Conservation (phyloP, 2,888 invertebrate genomes). For the Seladonia tumulorum region DNA sequence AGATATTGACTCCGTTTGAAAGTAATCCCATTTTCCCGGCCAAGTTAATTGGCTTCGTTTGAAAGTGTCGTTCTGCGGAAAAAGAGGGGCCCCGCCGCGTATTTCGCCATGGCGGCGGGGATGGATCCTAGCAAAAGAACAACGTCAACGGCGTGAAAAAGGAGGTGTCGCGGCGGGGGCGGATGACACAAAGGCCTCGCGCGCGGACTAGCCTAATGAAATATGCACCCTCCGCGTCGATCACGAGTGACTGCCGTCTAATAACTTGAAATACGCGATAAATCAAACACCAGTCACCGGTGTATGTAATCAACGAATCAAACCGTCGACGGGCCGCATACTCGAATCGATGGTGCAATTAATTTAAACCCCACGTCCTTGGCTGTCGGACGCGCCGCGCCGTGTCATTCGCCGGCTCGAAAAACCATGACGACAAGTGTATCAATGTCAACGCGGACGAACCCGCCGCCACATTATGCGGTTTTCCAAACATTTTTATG, state of each 20-base stretch:
- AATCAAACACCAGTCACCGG: constrained; percentile 48
- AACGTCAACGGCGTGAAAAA: neutral
- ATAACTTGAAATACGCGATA: constrained; percentile 61
- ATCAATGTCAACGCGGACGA: constrained; percentile 17
- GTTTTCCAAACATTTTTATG: neutral
- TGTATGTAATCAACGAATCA: constrained; percentile 65
- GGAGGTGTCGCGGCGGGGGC: neutral
- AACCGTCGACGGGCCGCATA: constrained; percentile 40
- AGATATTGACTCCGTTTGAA: constrained; percentile 8
- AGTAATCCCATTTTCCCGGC: constrained; percentile 24
- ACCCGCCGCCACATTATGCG: constrained; percentile 9
- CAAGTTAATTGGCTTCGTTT: constrained; percentile 34
- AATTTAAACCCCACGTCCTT: constrained; percentile 62
- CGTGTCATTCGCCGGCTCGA: constrained; percentile 32
- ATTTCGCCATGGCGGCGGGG: neutral
- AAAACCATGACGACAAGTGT: constrained; percentile 31
- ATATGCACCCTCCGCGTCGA: constrained; percentile 63
- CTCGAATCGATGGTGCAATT: constrained; percentile 63
- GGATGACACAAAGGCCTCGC: constrained; percentile 11
- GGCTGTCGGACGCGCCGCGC: constrained; percentile 31
- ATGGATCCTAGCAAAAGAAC: constrained; percentile 7
- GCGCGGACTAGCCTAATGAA: constrained; percentile 56
- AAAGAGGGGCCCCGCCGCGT: neutral
- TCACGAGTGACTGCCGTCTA: constrained; percentile 56
- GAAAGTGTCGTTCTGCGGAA: constrained; percentile 17